Conservation (phyloP, 1,140 invertebrate genomes). For the Drosophila athabasca region DNA sequence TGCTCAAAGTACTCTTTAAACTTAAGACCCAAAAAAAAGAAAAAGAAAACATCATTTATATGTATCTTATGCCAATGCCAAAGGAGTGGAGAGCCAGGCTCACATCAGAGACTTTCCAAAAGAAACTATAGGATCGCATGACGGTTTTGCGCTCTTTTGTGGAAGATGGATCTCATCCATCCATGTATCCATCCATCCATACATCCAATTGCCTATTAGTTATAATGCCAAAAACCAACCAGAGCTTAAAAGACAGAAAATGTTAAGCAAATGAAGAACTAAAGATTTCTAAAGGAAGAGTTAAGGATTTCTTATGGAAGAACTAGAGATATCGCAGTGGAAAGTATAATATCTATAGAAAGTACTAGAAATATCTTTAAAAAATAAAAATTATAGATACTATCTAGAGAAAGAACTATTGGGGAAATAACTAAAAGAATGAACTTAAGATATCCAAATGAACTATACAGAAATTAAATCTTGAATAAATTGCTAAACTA, state of each 20-base stretch:
- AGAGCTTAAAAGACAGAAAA: slow-evolving; percentile 27
- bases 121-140: slow-evolving; percentile 20
- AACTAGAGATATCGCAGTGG: too few species aligned
- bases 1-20: slow-evolving; percentile 55
- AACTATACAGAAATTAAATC: neutral
- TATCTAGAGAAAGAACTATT: neutral
- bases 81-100: slow-evolving; percentile 63
- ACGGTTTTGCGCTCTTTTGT: slow-evolving; percentile 20
- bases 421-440: too few species aligned
- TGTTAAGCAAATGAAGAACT: neutral
- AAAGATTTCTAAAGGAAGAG: neutral
- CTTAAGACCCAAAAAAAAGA: slow-evolving; percentile 24
- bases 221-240: slow-evolving; percentile 39
- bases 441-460: neutral
- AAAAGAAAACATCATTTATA: neutral
- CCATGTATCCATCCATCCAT: neutral
- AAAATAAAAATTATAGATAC: neutral
- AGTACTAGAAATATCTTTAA: neutral
- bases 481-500: neutral
- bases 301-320: too few species aligned
- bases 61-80: slow-evolving; percentile 76
- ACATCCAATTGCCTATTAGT: slow-evolving; percentile 37
- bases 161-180: neutral
- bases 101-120: slow-evolving; percentile 56
- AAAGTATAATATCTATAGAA: too few species aligned